Evolutionary conservation across 2,797 vertebrate species (phyloP).

Genomic region (Pteropus rufus): DNA sequence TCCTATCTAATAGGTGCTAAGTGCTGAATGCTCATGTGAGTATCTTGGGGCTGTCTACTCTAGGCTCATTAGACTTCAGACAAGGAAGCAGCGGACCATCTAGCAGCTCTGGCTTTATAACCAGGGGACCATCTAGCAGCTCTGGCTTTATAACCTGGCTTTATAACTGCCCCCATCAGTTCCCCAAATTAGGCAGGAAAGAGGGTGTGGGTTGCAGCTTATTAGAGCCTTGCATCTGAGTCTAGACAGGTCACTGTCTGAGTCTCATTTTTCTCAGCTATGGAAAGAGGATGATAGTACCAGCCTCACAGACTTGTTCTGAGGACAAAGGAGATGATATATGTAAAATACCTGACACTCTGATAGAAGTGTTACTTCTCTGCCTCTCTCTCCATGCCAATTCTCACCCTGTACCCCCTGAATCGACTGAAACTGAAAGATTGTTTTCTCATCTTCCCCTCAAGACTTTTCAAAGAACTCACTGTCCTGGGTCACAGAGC

Average conservation of each 20-base stretch:
- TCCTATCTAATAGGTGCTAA: background rate
- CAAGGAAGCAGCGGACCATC: background rate
- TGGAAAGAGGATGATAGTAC: background rate
- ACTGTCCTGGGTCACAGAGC: background rate
- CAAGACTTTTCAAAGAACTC: background rate
- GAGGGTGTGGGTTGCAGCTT: background rate
- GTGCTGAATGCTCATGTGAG: background rate
- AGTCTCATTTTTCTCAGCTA: background rate
- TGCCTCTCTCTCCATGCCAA: background rate
- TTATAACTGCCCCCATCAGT: background rate
- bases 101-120: background rate
- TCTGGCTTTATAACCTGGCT: background rate
- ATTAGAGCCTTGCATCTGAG: background rate
- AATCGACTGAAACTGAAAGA: background rate
- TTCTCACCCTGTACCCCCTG: background rate
- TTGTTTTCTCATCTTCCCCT: background rate
- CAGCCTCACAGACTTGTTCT: background rate
- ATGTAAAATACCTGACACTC: background rate
- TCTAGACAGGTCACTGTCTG: background rate
- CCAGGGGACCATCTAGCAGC: background rate
- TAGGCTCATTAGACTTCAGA: background rate
- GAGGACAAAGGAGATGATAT: background rate
- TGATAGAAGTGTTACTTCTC: background rate
- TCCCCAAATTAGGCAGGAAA: background rate
- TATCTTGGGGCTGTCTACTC: background rate